Evolutionary conservation across 2,888 invertebrate species (phyloP), one percentile per base, ranked within the genome.

Genomic region (Volucella bombylans): DNA sequence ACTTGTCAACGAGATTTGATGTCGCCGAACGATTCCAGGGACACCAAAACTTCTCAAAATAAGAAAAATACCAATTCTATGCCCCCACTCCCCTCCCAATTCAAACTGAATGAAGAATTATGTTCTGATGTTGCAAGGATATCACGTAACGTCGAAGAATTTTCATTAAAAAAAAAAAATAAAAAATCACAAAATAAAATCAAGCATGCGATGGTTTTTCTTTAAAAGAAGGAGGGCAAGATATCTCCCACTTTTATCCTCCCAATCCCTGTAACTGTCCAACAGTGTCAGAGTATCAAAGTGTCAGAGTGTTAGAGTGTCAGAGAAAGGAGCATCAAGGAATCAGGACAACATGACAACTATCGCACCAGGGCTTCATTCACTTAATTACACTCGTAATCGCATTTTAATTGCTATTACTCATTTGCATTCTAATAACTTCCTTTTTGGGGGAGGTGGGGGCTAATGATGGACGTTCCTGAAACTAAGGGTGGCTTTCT

Each of bases 381-480:
- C 69, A 77, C 77, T 82, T 82, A 72, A 82, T 82, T 82, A 82
- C 82, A 82, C 82, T 72, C 72, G 82, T 82, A 82, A 82, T 82
- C 82, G 61, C 82, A 82, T 77, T 82, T 82, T 82, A 82, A 82
- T 82, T 82, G 82, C 82, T 82, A 49, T 82, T 77, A 68, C 82
- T 82, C 82, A 77, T 82, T 82, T 82, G 82, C 82, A 82, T 82
- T 77, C 77, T 82, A 77, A 81, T 76, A 76, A 76, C 71, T 71
- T 76, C 74, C 74, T 76, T 71, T 81, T 15, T 64, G 79, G 57
- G 65, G 59, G n/a, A n/a, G n/a, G n/a, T n/a, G n/a, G n/a, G n/a
- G 72, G 72, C 47, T 57, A 59, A 55, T 49, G 69, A 45, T 43
- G 55, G 69, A 45, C 61, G 18, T 38, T 10, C n/a, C 23, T 18